Evolutionary conservation across 2,797 vertebrate species (phyloP).

Genomic region (Podargus strigoides): DNA sequence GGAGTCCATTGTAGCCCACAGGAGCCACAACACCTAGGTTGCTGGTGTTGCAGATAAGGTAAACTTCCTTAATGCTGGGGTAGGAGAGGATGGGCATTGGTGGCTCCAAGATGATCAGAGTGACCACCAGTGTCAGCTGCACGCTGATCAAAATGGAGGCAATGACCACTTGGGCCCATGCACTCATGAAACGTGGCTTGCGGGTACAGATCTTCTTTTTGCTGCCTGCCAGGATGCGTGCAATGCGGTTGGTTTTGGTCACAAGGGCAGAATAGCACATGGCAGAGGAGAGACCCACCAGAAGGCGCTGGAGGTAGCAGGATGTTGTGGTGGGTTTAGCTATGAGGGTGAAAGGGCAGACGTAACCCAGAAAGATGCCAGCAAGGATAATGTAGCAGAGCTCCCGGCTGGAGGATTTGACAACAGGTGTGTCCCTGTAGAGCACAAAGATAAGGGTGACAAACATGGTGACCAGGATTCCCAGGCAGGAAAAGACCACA

Average conservation of each 20-base stretch:
- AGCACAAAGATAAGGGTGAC: constrained; percentile 97
- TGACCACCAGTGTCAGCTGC: constrained; percentile 90
- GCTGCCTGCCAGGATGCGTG: constrained; percentile 96
- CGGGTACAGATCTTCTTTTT: constrained; percentile 99
- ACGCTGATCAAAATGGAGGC: constrained; percentile 92
- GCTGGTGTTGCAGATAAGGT: constrained; percentile 98
- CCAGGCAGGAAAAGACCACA: constrained; percentile 93
- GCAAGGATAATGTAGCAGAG: constrained; percentile 97
- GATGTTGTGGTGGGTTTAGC: constrained; percentile 89
- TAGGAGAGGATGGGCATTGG: constrained; percentile 93
- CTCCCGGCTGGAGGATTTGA: constrained; percentile 96
- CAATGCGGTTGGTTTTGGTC: constrained; percentile 98
- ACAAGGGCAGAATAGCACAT: constrained; percentile 98
- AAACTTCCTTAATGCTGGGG: constrained; percentile 96
- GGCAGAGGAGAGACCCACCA: constrained; percentile 94
- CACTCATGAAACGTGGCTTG: constrained; percentile 98
- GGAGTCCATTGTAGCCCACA: constrained; percentile 94
- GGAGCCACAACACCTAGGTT: constrained; percentile 95
- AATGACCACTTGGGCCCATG: constrained; percentile 96
- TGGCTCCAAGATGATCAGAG: constrained; percentile 93
- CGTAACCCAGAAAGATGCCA: constrained; percentile 95
- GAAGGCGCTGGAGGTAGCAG: constrained; percentile 94
- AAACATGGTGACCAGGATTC: constrained; percentile 95
- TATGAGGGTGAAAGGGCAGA: constrained; percentile 96
- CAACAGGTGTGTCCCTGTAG: constrained; percentile 96